These are phyloP conservation scores for Ostrea denselamellosa DNA, from an alignment of 1,140 invertebrate species.

Conservation along the genomic window DNA sequence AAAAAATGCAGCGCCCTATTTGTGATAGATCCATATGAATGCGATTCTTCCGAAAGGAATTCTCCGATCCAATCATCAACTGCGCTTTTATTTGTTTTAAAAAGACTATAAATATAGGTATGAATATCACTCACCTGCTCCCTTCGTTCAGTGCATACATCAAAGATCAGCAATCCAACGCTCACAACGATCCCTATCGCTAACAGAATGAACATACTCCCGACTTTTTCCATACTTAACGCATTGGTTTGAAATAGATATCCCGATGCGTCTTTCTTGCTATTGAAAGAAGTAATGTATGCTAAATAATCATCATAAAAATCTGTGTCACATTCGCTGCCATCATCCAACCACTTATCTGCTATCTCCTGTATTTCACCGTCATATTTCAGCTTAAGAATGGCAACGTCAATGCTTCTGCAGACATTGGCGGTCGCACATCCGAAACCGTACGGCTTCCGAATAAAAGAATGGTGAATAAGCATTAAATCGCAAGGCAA, in stretches of 20 bases:
- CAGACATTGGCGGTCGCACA: constrained; percentile 33
- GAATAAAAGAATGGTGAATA: background rate
- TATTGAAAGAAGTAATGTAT: background rate
- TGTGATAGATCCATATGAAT: too few relatives aligned
- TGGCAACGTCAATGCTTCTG: constrained; percentile 38
- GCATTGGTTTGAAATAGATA: background rate
- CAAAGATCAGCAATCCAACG: constrained; percentile 39
- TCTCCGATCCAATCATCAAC: too few relatives aligned
- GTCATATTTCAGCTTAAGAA: constrained; percentile 38
- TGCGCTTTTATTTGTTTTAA: too few relatives aligned
- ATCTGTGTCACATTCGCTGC: constrained; percentile 9
- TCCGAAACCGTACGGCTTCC: constrained; percentile 24
- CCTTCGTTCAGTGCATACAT: constrained; percentile 17
- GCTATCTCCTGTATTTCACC: constrained; percentile 3
- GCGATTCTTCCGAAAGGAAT: too few relatives aligned
- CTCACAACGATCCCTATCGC: constrained; percentile 8
- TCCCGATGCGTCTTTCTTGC: background rate
- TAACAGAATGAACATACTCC: constrained; percentile 29
- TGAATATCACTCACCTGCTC: background rate
- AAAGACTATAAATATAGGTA: too few relatives aligned
- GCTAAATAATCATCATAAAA: background rate
- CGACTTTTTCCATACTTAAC: constrained; percentile 34
- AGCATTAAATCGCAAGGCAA: constrained; percentile 44
- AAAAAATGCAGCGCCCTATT: too few relatives aligned
- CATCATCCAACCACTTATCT: constrained; percentile 19